Percentiles rank a stretch among this genome's conserved stretches.
These are phyloP conservation scores for Crotophaga sulcirostris DNA, from an alignment of 2,113 vertebrate genomes.

Conservation along the genomic window DNA sequence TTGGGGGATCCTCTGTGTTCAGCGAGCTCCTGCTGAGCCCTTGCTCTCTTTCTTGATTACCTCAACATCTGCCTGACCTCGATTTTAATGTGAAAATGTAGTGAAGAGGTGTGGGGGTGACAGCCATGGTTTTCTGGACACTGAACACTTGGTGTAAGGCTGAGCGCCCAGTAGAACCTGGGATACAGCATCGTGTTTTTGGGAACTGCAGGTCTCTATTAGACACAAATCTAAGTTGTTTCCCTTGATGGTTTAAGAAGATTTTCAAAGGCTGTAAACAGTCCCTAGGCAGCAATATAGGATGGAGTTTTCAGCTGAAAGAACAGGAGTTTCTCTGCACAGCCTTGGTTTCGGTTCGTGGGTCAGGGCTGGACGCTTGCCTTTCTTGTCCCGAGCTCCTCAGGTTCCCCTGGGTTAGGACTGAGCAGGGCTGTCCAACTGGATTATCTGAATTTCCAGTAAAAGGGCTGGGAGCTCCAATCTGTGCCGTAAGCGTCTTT, in stretches of 20 bases:
- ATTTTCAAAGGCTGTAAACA: not conserved
- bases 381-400: not conserved
- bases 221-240: not conserved
- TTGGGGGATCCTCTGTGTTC: not conserved
- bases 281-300: rapidly evolving
- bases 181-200: too few relatives aligned
- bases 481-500: not conserved
- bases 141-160: not conserved
- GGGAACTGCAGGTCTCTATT: too few relatives aligned
- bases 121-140: not conserved
- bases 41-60: rapidly evolving
- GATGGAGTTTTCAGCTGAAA: not conserved
- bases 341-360: rapidly evolving
- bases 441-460: not conserved
- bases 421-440: not conserved
- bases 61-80: not conserved
- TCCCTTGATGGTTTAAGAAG: not conserved
- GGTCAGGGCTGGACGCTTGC: rapidly evolving
- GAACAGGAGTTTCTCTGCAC: rapidly evolving
- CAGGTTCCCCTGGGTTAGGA: not conserved
- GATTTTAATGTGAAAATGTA: not conserved
- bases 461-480: not conserved
- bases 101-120: not conserved
- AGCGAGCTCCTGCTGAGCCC: not conserved
- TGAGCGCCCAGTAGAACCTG: rapidly evolving